These are phyloP conservation scores for Brachycybe producta DNA, from an alignment of 2,888 invertebrate species.

Conservation along the genomic window DNA sequence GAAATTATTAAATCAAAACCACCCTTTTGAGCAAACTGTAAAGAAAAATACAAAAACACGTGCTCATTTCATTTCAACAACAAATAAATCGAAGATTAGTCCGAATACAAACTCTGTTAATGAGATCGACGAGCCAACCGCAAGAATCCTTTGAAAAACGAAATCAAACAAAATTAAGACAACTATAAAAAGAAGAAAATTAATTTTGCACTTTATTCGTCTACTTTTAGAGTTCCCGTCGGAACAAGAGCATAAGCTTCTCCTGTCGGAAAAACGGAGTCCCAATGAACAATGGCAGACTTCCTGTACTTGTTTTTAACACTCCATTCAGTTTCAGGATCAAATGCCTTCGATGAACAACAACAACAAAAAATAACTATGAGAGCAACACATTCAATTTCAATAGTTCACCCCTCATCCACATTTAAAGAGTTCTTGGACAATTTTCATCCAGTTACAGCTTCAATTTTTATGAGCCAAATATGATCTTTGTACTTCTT, in stretches of 20 bases:
- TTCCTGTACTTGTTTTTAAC: conserved; percentile 32
- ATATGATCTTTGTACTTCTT: too few species aligned
- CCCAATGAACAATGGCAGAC: conserved; percentile 26
- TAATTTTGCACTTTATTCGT: not conserved
- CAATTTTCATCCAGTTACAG: too few species aligned
- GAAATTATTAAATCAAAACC: conserved; percentile 34
- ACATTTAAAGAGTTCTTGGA: too few species aligned
- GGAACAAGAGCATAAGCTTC: conserved; percentile 27
- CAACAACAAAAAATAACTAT: not conserved
- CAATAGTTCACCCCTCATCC: not conserved
- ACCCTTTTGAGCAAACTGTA: conserved; percentile 35
- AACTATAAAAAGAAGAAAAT: conserved; percentile 2
- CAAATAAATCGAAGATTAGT: not conserved
- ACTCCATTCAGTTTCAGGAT: conserved; percentile 37
- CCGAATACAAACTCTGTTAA: conserved; percentile 32
- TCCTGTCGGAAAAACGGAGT: conserved; percentile 30
- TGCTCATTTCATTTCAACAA: not conserved
- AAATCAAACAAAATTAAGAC: conserved; percentile 8
- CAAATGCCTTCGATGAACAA: conserved; percentile 32
- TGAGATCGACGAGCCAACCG: conserved; percentile 38
- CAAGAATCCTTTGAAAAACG: conserved; percentile 29
- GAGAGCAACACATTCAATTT: not conserved
- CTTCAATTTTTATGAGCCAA: too few species aligned
- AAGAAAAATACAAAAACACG: conserved; percentile 13
- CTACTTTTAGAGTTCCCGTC: conserved; percentile 17